Evolutionary conservation across 2,797 vertebrate genomes (phyloP), one percentile per base, ranked within the genome.

Genomic region (Spinus olivaceus): DNA sequence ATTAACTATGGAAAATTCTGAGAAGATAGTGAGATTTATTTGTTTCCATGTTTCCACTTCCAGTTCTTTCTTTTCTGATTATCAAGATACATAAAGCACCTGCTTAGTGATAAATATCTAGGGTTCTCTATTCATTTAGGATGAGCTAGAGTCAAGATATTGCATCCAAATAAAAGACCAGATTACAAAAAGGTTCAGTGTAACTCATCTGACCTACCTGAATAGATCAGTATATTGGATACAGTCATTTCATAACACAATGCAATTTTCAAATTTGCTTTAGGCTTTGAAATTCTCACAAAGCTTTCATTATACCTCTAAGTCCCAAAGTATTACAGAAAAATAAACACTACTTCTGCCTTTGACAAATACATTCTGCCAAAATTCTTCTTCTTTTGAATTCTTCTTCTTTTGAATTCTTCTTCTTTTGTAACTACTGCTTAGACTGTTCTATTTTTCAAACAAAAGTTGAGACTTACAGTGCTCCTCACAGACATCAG

Each of bases 61-160:
- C 21, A 57, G 9, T 39, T 30, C 4, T 11, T 47, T 46, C 32
- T 54, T 57, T 57, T 33, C 28, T 57, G 12, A 33, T 35, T 87
- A 88, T 72, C 69, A 94, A 92, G 17, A 94, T 77, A 83, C 60
- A 95, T 44, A 90, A 94, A 96, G 73, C 96, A 91, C 65, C 77
- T 88, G 59, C 89, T 97, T 95, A 96, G 83, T 95, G 81, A 96
- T 86, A 92, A 87, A 86, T 35, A 60, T 65, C n/a, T 69, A 78
- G 69, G 20, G 12, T 61, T 37, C 4, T 65, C 3, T 13, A 2
- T 53, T 76, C 27, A 61, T 5, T 56, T 14, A 5, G 49, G 11
- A 66, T 64, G 9, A 87, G 5, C 8, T 37, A 9, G 9, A 80
- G 27, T n/a, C 41, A 90, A 84, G 51, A 66, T 30, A 74, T 3